phyloP scores from a whole-genome alignment of 2,113 vertebrate genomes.

The Nettapus auritus region DNA sequence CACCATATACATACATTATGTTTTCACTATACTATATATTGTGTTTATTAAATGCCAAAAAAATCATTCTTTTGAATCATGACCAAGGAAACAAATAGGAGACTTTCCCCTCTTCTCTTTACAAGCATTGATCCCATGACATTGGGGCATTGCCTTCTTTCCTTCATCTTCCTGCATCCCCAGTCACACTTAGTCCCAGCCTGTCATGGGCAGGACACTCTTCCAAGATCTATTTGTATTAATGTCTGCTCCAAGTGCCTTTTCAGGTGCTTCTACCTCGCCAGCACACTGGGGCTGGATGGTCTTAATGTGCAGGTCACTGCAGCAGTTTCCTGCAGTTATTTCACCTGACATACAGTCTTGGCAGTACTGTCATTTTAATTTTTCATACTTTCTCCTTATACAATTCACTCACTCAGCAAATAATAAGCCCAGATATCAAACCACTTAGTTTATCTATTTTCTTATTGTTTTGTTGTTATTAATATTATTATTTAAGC shows the following conservation, averaged over 20 bases:
- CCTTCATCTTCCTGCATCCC: neutral
- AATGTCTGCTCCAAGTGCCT: neutral
- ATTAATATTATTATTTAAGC: neutral
- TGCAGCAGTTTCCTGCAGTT: neutral
- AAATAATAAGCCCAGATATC: neutral
- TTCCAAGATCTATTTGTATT: neutral
- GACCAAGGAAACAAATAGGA: neutral
- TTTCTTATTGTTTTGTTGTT: neutral
- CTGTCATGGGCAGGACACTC: neutral
- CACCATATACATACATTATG: no score
- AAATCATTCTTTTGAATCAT: neutral
- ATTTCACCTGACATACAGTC: neutral
- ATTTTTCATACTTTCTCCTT: neutral
- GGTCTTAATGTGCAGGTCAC: neutral
- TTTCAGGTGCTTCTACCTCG: neutral
- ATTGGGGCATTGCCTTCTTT: neutral
- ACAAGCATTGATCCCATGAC: neutral
- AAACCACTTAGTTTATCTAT: neutral
- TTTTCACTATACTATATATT: neutral
- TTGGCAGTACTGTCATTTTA: neutral
- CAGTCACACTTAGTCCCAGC: neutral
- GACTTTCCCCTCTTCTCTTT: neutral
- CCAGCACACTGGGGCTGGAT: neutral
- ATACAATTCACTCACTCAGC: neutral
- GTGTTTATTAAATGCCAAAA: neutral